phyloP scores from a whole-genome alignment of 2,888 invertebrate genomes.

The Caradrina kadenii region DNA sequence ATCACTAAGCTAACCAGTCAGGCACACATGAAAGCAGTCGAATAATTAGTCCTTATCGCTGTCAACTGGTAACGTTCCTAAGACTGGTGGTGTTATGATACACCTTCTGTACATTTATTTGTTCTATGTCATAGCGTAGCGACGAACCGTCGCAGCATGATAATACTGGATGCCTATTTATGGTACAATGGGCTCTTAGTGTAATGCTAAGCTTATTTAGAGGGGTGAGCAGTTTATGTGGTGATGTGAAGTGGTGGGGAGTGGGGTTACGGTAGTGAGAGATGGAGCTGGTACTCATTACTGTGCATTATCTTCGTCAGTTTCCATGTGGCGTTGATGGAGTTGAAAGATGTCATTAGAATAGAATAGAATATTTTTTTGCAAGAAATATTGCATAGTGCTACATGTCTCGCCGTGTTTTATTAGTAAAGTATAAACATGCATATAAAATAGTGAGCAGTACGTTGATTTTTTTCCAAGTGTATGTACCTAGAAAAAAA shows the following conservation, averaged over 20 bases:
- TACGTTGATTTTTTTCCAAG: too few relatives aligned
- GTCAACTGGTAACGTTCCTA: too few relatives aligned
- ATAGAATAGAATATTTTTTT: too few relatives aligned
- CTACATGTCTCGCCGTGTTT: too few relatives aligned
- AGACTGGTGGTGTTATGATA: too few relatives aligned
- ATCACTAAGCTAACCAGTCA: too few relatives aligned
- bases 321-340: background rate
- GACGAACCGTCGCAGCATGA: slow-evolving; percentile 55
- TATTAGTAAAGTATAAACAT: too few relatives aligned
- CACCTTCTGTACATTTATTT: slow-evolving; percentile 18
- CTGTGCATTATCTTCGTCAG: background rate
- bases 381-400: too few relatives aligned
- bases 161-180: slow-evolving; percentile 56
- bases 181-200: slow-evolving; percentile 57
- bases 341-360: background rate
- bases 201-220: slow-evolving; percentile 58
- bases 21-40: too few relatives aligned
- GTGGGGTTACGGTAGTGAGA: background rate
- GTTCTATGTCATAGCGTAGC: background rate
- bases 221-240: slow-evolving; percentile 37
- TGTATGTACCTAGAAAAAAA: too few relatives aligned
- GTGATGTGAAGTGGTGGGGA: slow-evolving; percentile 16
- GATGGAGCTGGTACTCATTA: background rate
- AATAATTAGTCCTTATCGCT: too few relatives aligned
- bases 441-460: too few relatives aligned